Evolutionary conservation across 2,888 invertebrate genomes (phyloP).

Genomic region (Protonemura montana): DNA sequence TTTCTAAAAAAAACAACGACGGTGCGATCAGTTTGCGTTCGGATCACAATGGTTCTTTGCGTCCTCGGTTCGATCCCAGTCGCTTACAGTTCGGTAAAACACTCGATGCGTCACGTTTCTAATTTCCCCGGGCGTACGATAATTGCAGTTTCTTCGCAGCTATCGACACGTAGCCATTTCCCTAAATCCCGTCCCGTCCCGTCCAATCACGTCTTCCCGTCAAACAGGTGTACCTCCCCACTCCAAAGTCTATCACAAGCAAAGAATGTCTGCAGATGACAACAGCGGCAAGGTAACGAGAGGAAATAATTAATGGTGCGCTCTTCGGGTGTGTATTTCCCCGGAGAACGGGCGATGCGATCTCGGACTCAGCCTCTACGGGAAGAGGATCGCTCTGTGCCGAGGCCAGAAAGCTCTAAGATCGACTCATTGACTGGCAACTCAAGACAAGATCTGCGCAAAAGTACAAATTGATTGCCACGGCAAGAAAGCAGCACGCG

Average conservation of each 20-base stretch:
- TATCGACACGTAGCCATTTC: background rate
- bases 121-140: background rate
- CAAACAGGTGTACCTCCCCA: no score
- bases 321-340: background rate
- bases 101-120: background rate
- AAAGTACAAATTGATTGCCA: slow-evolving; percentile 1
- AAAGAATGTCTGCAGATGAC: background rate
- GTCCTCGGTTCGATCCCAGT: no score
- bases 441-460: background rate
- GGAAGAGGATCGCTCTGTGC: no score
- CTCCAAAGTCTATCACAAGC: background rate
- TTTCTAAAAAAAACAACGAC: background rate
- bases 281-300: background rate
- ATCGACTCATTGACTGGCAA: background rate
- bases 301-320: slow-evolving; percentile 21
- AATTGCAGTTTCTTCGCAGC: background rate
- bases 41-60: no score
- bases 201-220: background rate
- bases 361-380: no score
- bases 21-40: background rate
- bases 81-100: background rate
- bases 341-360: background rate
- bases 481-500: background rate
- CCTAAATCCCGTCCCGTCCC: background rate
- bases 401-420: no score